These are phyloP conservation scores for Halocynthia roretzi DNA, from an alignment of 23 tunicate species.

Conservation along the genomic window DNA sequence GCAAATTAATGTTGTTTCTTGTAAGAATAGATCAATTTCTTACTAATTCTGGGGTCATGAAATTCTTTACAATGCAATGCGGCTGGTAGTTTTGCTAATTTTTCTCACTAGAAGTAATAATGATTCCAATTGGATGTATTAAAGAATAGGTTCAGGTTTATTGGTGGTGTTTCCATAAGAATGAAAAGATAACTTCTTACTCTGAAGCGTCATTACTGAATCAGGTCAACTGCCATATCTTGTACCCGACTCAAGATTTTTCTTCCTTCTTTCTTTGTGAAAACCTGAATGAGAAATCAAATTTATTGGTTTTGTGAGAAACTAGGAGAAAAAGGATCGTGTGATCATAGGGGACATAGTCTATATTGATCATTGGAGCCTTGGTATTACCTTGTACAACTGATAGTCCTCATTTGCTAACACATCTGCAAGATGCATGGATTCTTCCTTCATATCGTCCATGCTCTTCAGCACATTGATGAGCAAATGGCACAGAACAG, in stretches of 20 bases:
- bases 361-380: too few relatives aligned
- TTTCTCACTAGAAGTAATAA: too few relatives aligned
- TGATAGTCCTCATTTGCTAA: conserved; percentile 63
- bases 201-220: not conserved
- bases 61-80: too few relatives aligned
- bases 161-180: too few relatives aligned
- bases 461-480: conserved; percentile 46
- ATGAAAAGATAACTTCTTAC: too few relatives aligned
- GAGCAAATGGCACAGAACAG: conserved; percentile 52
- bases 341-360: not conserved
- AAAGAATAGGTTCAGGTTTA: too few relatives aligned
- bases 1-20: too few relatives aligned
- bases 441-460: conserved; percentile 34
- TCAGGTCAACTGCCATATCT: conserved; percentile 59
- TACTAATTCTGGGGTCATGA: too few relatives aligned
- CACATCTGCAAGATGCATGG: conserved; percentile 53
- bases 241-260: conserved; percentile 46
- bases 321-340: not conserved
- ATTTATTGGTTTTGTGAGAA: too few relatives aligned
- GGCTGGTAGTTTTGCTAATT: too few relatives aligned
- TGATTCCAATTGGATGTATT: too few relatives aligned
- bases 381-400: conserved; percentile 51
- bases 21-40: too few relatives aligned
- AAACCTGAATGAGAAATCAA: conserved; percentile 14
- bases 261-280: conserved; percentile 58